Percentiles rank a stretch among this genome's conserved stretches.
These are phyloP conservation scores for Formica exsecta DNA, from an alignment of 1,140 invertebrate genomes.

Conservation along the genomic window DNA sequence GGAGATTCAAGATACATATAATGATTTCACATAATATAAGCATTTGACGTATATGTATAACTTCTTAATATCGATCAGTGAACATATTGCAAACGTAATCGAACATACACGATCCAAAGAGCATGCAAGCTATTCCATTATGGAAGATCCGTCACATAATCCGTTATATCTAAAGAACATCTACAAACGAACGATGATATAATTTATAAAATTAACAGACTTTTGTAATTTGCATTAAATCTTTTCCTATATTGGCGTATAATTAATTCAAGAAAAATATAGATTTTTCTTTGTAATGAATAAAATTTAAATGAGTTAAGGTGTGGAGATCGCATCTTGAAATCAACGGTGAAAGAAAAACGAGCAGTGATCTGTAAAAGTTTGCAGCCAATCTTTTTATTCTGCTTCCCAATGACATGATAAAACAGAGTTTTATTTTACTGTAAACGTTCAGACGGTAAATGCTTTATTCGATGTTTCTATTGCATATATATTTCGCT, in stretches of 20 bases:
- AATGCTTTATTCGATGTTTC: constrained; percentile 28
- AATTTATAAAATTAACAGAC: not conserved
- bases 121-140: not conserved
- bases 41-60: not conserved
- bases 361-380: not conserved
- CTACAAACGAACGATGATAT: too few species aligned
- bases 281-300: not conserved
- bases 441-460: not conserved
- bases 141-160: not conserved
- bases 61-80: not conserved
- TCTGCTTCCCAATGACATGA: not conserved
- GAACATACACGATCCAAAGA: not conserved
- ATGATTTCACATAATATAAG: not conserved
- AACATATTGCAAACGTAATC: constrained; percentile 11
- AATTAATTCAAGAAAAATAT: not conserved
- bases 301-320: not conserved
- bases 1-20: not conserved
- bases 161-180: not conserved
- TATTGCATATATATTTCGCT: constrained; percentile 12
- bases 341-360: not conserved
- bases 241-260: not conserved
- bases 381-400: not conserved
- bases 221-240: not conserved
- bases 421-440: constrained; percentile 19
- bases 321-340: not conserved